Percentiles rank a stretch among this genome's conserved stretches.
phyloP scores from a whole-genome alignment of 2,113 vertebrate genomes.

The Falco punctatus region DNA sequence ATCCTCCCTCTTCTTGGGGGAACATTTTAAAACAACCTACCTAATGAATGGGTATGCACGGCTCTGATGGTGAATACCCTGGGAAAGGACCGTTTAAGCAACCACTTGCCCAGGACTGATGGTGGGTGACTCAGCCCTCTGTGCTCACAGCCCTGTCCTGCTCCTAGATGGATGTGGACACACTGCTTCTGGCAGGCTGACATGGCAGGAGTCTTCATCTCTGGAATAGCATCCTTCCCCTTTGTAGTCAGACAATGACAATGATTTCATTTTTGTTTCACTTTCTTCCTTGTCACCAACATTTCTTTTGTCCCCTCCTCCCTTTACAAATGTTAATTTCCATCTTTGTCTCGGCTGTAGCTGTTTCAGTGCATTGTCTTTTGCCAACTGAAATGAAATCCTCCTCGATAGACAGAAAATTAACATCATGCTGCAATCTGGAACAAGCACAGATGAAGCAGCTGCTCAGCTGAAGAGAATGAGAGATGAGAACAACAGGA shows the following conservation, averaged over 20 bases:
- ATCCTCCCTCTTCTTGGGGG: neutral
- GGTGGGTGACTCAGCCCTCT: neutral
- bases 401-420: slow-evolving; percentile 29
- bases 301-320: slow-evolving; percentile 42
- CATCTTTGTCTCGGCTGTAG: neutral
- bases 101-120: neutral
- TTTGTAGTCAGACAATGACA: slow-evolving; percentile 21
- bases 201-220: neutral
- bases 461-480: slow-evolving; percentile 15
- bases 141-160: accelerated
- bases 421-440: neutral
- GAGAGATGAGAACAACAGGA: neutral
- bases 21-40: neutral
- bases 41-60: neutral
- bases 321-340: slow-evolving; percentile 64
- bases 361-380: slow-evolving; percentile 49
- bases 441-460: slow-evolving; percentile 46
- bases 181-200: neutral
- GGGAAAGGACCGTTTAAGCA: neutral
- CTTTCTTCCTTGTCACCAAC: slow-evolving; percentile 47
- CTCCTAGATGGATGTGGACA: neutral
- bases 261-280: slow-evolving; percentile 47
- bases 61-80: neutral
- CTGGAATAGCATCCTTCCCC: neutral
- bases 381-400: slow-evolving; percentile 33